These are phyloP conservation scores for Eupithecia pulchellata DNA, from an alignment of 2,888 invertebrate genomes.

Conservation along the genomic window DNA sequence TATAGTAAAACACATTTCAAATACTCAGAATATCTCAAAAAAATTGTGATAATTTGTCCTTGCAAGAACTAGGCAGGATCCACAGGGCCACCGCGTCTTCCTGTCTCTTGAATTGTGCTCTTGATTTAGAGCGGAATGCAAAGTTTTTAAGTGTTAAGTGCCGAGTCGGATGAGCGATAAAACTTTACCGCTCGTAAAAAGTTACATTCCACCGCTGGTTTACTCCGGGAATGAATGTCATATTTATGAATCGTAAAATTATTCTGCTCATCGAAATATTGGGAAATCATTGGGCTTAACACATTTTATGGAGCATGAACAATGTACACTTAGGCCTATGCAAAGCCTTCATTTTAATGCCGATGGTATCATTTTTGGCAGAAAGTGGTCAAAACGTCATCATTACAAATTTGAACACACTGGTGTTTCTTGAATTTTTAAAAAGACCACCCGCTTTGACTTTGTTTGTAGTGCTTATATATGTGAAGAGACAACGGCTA, in stretches of 20 bases:
- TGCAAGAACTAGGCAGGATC: not conserved
- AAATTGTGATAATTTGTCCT: not conserved
- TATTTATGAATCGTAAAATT: slow-evolving; percentile 41
- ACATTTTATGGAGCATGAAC: not conserved
- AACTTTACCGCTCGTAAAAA: slow-evolving; percentile 34
- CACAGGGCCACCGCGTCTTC: not conserved
- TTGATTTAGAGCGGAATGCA: slow-evolving; percentile 34
- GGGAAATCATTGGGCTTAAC: slow-evolving; percentile 12
- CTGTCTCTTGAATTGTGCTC: too few species aligned
- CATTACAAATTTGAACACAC: not conserved
- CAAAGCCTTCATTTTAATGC: not conserved
- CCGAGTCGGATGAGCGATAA: slow-evolving; percentile 31
- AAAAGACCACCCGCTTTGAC: not conserved
- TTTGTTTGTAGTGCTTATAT: too few species aligned
- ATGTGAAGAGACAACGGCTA: not conserved
- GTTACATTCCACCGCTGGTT: slow-evolving; percentile 37
- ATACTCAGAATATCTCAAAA: not conserved
- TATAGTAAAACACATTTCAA: not conserved
- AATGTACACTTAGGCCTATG: not conserved
- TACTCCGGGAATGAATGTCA: slow-evolving; percentile 35
- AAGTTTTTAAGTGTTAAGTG: slow-evolving; percentile 37
- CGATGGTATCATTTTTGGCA: not conserved
- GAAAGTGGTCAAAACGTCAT: not conserved
- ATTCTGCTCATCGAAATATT: slow-evolving; percentile 27
- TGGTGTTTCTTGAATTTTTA: not conserved